Evolutionary conservation across 2,113 vertebrate genomes (phyloP).

Genomic region (Nerophis lumbriciformis): DNA sequence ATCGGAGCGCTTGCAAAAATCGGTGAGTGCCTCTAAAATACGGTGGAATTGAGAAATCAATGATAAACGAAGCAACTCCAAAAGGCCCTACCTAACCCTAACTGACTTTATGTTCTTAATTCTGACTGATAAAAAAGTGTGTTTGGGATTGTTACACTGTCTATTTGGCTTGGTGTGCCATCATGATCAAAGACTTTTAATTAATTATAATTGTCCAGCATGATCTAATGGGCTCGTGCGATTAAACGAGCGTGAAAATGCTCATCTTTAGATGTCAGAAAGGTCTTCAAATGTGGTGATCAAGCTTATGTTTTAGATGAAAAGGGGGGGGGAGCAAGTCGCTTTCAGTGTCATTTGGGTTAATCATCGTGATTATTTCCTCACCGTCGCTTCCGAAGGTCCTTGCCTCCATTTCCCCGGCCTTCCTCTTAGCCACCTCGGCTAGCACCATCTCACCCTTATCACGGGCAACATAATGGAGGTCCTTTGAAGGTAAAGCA

Average conservation of each 20-base stretch:
- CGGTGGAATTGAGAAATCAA: too few species aligned
- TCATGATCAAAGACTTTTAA: neutral
- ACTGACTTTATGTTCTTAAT: too few species aligned
- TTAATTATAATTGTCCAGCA: slow-evolving; percentile 9
- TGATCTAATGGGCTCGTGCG: slow-evolving; percentile 22
- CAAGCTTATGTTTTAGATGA: slow-evolving; percentile 32
- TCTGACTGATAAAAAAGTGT: too few species aligned
- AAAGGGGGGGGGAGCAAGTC: slow-evolving; percentile 25
- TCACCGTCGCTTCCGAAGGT: slow-evolving; percentile 68
- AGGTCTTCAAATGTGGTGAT: slow-evolving; percentile 23
- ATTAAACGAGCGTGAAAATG: slow-evolving; percentile 18
- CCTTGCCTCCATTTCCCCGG: slow-evolving; percentile 84
- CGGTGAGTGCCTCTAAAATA: too few species aligned
- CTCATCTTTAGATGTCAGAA: slow-evolving; percentile 18
- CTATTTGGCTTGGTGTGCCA: too few species aligned
- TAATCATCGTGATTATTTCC: slow-evolving; percentile 52
- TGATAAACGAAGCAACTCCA: too few species aligned
- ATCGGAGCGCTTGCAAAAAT: too few species aligned
- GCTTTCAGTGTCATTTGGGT: slow-evolving; percentile 34
- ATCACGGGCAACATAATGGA: slow-evolving; percentile 95
- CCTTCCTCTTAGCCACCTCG: slow-evolving; percentile 90
- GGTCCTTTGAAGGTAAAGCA: slow-evolving; percentile 94
- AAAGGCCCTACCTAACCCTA: too few species aligned
- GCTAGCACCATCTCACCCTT: slow-evolving; percentile 93
- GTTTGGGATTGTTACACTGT: too few species aligned